phyloP scores from a whole-genome alignment of 2,113 vertebrate genomes.

The Felis chaus region DNA sequence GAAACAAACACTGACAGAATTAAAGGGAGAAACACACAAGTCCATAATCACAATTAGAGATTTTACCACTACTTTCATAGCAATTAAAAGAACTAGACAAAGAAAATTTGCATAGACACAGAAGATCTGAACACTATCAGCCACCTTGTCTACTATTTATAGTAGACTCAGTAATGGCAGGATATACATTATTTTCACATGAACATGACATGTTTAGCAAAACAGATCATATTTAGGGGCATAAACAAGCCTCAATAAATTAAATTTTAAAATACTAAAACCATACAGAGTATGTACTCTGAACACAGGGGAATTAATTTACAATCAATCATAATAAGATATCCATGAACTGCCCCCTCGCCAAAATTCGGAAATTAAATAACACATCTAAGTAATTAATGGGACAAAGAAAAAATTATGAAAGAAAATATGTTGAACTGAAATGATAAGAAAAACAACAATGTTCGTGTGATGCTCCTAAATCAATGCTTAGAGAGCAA shows the following conservation, averaged over 20 bases:
- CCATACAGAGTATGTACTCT: background rate
- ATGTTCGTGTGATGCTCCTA: background rate
- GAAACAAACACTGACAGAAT: background rate
- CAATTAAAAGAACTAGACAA: background rate
- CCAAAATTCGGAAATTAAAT: background rate
- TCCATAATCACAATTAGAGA: background rate
- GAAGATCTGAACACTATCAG: background rate
- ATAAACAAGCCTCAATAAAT: background rate
- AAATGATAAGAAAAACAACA: background rate
- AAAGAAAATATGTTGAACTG: background rate
- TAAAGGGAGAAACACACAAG: background rate
- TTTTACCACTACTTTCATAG: background rate
- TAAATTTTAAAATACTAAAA: background rate
- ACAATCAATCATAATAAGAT: background rate
- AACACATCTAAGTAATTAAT: background rate
- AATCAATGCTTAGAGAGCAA: background rate
- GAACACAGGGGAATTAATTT: background rate
- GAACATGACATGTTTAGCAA: background rate
- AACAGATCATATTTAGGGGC: background rate
- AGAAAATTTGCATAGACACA: background rate
- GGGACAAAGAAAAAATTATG: background rate
- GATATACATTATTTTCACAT: background rate
- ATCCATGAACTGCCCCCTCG: background rate
- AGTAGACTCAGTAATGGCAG: background rate
- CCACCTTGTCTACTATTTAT: background rate